phyloP scores from a whole-genome alignment of 2,888 invertebrate species.

The Abrostola tripartita region DNA sequence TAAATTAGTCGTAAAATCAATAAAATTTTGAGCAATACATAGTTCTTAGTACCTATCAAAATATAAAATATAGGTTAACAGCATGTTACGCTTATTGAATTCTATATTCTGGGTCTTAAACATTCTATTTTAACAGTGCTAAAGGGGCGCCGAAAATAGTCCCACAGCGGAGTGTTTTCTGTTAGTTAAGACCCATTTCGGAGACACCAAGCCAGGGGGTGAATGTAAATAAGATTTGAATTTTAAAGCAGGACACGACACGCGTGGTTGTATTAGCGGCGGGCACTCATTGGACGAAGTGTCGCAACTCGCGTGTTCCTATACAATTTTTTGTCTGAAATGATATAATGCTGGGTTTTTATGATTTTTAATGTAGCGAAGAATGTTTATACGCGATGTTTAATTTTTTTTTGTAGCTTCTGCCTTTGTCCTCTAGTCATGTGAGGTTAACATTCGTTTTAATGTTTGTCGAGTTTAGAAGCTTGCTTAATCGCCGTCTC shows the following conservation, averaged over 20 bases:
- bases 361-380: conserved; percentile 43
- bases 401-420: conserved; percentile 53
- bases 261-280: conserved; percentile 48
- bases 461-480: conserved; percentile 47
- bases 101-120: conserved; percentile 75
- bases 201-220: conserved; percentile 70
- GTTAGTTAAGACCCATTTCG: conserved; percentile 76
- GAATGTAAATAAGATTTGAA: conserved; percentile 85
- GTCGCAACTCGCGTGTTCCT: conserved; percentile 47
- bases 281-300: conserved; percentile 38
- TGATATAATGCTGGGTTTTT: conserved; percentile 52
- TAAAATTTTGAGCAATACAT: not conserved
- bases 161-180: conserved; percentile 71
- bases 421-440: conserved; percentile 53
- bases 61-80: conserved; percentile 31
- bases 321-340: conserved; percentile 49
- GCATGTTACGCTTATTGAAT: conserved; percentile 73
- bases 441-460: conserved; percentile 57
- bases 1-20: too few relatives aligned
- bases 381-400: conserved; percentile 50
- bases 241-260: conserved; percentile 74
- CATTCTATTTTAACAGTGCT: conserved; percentile 81
- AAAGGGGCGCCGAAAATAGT: conserved; percentile 81
- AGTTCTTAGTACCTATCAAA: not conserved
- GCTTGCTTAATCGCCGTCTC: conserved; percentile 41